These are phyloP conservation scores for Neria commutata DNA, from an alignment of 2,888 invertebrate genomes.

Conservation along the genomic window DNA sequence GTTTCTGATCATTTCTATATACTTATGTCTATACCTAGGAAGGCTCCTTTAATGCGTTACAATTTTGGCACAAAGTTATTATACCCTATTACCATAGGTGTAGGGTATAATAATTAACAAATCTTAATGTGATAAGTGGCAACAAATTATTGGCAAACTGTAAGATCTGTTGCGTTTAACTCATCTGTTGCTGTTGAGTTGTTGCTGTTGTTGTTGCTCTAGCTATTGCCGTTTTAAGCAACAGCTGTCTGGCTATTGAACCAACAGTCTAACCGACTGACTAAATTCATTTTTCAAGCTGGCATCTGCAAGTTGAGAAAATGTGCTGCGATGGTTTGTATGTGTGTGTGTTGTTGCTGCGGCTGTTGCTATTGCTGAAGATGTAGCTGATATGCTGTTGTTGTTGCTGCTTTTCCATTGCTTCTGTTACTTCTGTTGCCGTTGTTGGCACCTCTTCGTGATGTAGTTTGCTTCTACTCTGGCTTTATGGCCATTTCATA, in stretches of 20 bases:
- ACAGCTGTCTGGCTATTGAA: slow-evolving; percentile 11
- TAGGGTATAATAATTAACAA: background rate
- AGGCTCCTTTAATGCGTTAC: too few relatives aligned
- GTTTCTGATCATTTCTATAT: too few relatives aligned
- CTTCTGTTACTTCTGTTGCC: background rate
- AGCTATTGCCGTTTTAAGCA: slow-evolving; percentile 32
- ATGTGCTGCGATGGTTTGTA: background rate
- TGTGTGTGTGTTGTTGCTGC: slow-evolving; percentile 4
- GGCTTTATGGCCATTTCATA: slow-evolving; percentile 10
- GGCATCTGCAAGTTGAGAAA: too few relatives aligned
- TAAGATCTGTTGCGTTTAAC: too few relatives aligned
- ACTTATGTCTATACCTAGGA: too few relatives aligned
- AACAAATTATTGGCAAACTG: slow-evolving; percentile 46
- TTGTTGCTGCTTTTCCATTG: slow-evolving; percentile 7
- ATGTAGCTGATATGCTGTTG: background rate
- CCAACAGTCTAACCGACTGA: slow-evolving; percentile 16
- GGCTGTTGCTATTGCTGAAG: slow-evolving; percentile 18
- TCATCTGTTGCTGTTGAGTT: slow-evolving; percentile 10
- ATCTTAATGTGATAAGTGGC: slow-evolving; percentile 42
- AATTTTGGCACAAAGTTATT: too few relatives aligned
- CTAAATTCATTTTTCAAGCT: too few relatives aligned
- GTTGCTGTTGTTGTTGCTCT: background rate
- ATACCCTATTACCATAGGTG: too few relatives aligned
- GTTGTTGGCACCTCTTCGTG: background rate
- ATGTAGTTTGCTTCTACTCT: slow-evolving; percentile 1